phyloP scores from a whole-genome alignment of 2,797 vertebrate genomes.

The Scolopax bukidnonensis region DNA sequence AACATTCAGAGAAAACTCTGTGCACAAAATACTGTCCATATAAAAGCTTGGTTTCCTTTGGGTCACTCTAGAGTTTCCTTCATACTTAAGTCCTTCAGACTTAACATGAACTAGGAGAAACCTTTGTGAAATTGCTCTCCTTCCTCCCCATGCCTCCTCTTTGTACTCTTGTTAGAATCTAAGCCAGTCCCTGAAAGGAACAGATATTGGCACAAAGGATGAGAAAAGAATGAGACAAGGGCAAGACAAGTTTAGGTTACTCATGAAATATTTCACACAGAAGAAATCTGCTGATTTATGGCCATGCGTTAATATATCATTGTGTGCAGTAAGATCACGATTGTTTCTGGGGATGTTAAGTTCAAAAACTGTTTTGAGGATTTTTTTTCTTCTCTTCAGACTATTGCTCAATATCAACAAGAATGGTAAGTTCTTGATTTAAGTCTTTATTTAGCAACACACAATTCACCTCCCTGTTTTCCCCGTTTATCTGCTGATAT shows the following conservation, averaged over 20 bases:
- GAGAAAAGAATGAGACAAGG: neutral
- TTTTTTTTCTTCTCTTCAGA: neutral
- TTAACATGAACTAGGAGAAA: neutral
- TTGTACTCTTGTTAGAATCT: neutral
- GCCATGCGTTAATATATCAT: neutral
- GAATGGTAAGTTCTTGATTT: neutral
- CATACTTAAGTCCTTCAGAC: too few species aligned
- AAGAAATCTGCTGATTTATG: neutral
- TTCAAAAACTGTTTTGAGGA: neutral
- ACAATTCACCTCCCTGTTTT: neutral
- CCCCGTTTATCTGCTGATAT: neutral
- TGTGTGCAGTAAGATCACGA: neutral
- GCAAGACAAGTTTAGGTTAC: neutral
- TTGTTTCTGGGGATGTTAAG: neutral
- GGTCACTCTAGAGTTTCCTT: neutral
- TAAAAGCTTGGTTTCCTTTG: neutral
- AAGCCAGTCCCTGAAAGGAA: neutral
- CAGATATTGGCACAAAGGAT: neutral
- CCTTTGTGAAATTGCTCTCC: neutral
- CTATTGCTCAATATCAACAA: neutral
- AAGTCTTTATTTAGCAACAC: neutral
- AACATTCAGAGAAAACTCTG: neutral
- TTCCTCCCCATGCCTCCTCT: neutral
- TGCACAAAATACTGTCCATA: neutral
- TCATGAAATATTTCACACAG: neutral